These are phyloP conservation scores for Grapholita molesta DNA, from an alignment of 1,140 invertebrate species.

Conservation along the genomic window DNA sequence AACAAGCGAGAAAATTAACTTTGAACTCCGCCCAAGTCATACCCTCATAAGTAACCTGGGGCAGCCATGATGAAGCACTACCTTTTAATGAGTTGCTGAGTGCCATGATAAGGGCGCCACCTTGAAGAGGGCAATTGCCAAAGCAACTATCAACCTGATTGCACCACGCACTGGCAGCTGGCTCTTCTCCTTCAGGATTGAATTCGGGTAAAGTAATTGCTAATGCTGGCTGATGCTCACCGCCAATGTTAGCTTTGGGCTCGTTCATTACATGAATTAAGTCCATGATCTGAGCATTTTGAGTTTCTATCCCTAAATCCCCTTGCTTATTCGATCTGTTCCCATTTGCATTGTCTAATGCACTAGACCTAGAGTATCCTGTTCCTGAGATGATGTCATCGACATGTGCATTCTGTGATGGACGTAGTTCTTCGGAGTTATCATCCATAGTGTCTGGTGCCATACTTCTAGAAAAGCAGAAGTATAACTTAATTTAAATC, in stretches of 20 bases:
- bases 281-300: background rate
- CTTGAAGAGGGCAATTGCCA: slow-evolving; percentile 21
- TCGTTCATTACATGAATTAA: background rate
- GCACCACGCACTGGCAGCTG: slow-evolving; percentile 33
- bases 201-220: slow-evolving; percentile 7
- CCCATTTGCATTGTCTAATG: background rate
- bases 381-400: background rate
- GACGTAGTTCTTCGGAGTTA: background rate
- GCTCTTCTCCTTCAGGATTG: slow-evolving; percentile 23
- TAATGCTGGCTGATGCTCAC: background rate
- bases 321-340: background rate
- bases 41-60: slow-evolving; percentile 4
- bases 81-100: slow-evolving; percentile 17
- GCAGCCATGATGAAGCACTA: background rate
- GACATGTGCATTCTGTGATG: background rate
- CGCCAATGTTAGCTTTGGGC: background rate
- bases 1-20: background rate
- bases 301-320: background rate
- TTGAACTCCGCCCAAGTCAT: slow-evolving; percentile 13
- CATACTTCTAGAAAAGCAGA: background rate
- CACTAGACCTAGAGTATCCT: background rate
- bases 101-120: slow-evolving; percentile 24
- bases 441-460: background rate
- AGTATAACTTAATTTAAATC: background rate
- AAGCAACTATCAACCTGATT: slow-evolving; percentile 30